Base-by-base conservation (phyloP, 2,888 invertebrate species). In the Erannis defoliaria region DNA sequence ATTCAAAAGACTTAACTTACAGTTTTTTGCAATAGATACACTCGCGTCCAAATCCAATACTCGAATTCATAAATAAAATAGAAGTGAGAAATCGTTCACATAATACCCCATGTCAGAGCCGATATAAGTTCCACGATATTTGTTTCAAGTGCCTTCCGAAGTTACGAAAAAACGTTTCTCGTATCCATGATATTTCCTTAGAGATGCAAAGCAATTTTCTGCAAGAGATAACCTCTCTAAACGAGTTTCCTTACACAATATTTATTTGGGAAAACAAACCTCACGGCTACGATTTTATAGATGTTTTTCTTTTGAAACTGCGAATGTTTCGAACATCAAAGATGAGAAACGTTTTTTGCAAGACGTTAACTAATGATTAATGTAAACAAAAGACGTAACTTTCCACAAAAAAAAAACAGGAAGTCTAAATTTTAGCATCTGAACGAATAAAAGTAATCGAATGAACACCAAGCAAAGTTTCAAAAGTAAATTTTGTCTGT, bases 171-270 rank as follows among this genome's bases (percentile, higher is more conserved):
- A 83, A 78, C 81, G 79, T 77, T 85, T 85, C 83, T 79, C 83
- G 78, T 80, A 72, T 75, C 78, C 80, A 77, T 81, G 83, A 87
- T 86, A 89, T 89, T 90, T 87, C 90, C 89, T 90, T 85, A 76
- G 89, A 90, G 90, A 90, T 89, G 86, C 86, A 84, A 88, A 89
- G 87, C 88, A 90, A 90, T 90, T 90, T 90, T 89, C 89, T 89
- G 84, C 84, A 78, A 86, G 86, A 87, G 84, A 86, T 87, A 87
- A 86, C 85, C 82, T 84, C 78, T 84, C 80, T 85, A 84, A 85
- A 83, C 84, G 84, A 78, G 79, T 84, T 85, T 81, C 75, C 79
- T 80, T 78, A 81, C 80, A 77, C 80, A 75, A 81, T 82, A 82
- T 81, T 81, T 81, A 75, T 81, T 82, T 74, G 71, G 73, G 78